Conservation (phyloP, 2,797 vertebrate genomes). For the Rhodeus uyekii region DNA sequence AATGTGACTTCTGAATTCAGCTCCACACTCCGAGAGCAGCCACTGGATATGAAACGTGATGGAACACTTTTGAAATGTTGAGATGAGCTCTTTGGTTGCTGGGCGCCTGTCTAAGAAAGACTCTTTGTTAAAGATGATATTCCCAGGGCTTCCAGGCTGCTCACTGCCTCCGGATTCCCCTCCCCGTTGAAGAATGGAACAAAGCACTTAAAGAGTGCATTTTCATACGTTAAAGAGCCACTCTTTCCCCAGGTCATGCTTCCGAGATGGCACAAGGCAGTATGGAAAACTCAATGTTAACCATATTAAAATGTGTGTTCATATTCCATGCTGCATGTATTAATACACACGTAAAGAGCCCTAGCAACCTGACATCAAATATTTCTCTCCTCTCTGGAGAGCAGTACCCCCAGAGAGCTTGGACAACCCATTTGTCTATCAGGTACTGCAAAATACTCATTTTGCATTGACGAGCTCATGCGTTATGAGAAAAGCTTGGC, state of each 20-base stretch:
- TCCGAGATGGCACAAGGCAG: slow-evolving; percentile 40
- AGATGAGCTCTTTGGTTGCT: slow-evolving; percentile 60
- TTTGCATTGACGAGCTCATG: slow-evolving; percentile 37
- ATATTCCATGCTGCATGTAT: slow-evolving; percentile 39
- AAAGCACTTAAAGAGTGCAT: slow-evolving; percentile 59
- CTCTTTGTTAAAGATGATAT: slow-evolving; percentile 64
- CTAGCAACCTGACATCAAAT: slow-evolving; percentile 47
- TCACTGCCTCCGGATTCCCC: slow-evolving; percentile 53
- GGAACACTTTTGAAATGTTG: slow-evolving; percentile 56
- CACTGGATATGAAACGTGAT: slow-evolving; percentile 52
- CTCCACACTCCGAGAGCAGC: slow-evolving; percentile 44
- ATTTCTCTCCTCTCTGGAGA: slow-evolving; percentile 46
- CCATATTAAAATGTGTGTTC: slow-evolving; percentile 48
- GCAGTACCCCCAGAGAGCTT: slow-evolving; percentile 22
- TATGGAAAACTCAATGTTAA: slow-evolving; percentile 53
- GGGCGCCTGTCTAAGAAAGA: slow-evolving; percentile 58
- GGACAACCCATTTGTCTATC: slow-evolving; percentile 35
- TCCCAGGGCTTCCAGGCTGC: slow-evolving; percentile 54
- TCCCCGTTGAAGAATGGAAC: slow-evolving; percentile 54
- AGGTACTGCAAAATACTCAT: slow-evolving; percentile 51
- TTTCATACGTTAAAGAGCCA: slow-evolving; percentile 62
- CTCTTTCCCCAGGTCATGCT: slow-evolving; percentile 26
- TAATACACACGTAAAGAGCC: slow-evolving; percentile 33
- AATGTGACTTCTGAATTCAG: slow-evolving; percentile 49
- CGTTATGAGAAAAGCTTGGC: slow-evolving; percentile 22